Evolutionary conservation across 2,888 invertebrate species (phyloP).

Genomic region (Germaria angustata): DNA sequence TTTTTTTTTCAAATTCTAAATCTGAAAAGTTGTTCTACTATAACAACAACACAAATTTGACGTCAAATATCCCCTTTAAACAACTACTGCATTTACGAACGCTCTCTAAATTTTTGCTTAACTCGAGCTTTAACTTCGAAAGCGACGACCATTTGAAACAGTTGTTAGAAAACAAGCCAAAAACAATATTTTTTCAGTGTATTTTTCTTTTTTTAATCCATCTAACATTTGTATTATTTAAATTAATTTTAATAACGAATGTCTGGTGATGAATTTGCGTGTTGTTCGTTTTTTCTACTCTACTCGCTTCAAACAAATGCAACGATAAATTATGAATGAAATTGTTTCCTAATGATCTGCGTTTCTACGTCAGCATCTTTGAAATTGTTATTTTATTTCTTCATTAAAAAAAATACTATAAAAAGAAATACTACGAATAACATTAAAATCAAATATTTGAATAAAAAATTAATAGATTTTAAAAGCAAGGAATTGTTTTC

Average conservation of each 20-base stretch:
- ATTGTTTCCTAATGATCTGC: slow-evolving; percentile 7
- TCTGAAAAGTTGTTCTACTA: too few relatives aligned
- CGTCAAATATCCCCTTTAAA: too few relatives aligned
- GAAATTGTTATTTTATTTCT: background rate
- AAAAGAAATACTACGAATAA: slow-evolving; percentile 8
- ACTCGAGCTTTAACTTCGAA: too few relatives aligned
- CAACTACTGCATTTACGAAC: too few relatives aligned
- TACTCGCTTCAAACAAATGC: background rate
- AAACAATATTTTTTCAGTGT: background rate
- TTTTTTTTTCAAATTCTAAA: too few relatives aligned
- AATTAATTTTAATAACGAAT: slow-evolving; percentile 7
- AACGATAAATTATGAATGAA: slow-evolving; percentile 48
- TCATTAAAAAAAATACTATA: slow-evolving; percentile 14
- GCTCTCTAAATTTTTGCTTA: too few relatives aligned
- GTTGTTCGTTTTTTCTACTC: background rate
- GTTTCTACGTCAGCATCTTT: slow-evolving; percentile 34
- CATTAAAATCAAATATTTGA: background rate
- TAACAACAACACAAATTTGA: too few relatives aligned
- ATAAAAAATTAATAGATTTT: slow-evolving; percentile 20
- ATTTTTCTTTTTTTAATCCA: background rate
- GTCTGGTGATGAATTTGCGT: slow-evolving; percentile 11
- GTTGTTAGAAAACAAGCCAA: background rate
- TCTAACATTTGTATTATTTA: background rate
- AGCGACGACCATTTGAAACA: too few relatives aligned
- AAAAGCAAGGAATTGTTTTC: background rate